Conservation (phyloP, 2,888 invertebrate genomes). For the Charanyca ferruginea region DNA sequence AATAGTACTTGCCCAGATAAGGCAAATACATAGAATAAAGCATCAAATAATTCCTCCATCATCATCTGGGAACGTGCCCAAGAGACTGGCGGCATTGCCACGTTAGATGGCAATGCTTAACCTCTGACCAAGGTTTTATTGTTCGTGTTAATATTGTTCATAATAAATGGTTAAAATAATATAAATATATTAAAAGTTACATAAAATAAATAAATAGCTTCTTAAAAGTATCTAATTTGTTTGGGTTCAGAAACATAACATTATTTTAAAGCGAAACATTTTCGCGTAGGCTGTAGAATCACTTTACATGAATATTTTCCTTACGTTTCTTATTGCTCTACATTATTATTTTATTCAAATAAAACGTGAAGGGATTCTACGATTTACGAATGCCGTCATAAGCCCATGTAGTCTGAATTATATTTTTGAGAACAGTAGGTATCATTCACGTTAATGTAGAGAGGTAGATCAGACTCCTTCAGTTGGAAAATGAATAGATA, state of each 20-base stretch:
- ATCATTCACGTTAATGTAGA: background rate
- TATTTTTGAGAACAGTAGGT: slow-evolving; percentile 5
- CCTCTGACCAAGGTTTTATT: no score
- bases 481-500: background rate
- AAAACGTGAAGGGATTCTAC: slow-evolving; percentile 6
- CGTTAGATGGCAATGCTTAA: no score
- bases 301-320: slow-evolving; percentile 8
- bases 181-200: no score
- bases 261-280: slow-evolving; percentile 8
- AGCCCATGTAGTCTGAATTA: background rate
- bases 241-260: slow-evolving; percentile 5
- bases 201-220: no score
- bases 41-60: no score
- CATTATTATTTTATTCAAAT: slow-evolving; percentile 17
- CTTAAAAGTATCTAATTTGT: no score
- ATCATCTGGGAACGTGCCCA: no score
- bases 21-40: no score
- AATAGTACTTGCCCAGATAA: no score
- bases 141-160: no score
- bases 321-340: slow-evolving; percentile 12
- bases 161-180: no score
- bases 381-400: background rate
- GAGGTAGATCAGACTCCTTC: background rate
- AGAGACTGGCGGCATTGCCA: no score
- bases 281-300: slow-evolving; percentile 15